Evolutionary conservation across 1,140 invertebrate genomes (phyloP).

Genomic region (Magallana angulata): DNA sequence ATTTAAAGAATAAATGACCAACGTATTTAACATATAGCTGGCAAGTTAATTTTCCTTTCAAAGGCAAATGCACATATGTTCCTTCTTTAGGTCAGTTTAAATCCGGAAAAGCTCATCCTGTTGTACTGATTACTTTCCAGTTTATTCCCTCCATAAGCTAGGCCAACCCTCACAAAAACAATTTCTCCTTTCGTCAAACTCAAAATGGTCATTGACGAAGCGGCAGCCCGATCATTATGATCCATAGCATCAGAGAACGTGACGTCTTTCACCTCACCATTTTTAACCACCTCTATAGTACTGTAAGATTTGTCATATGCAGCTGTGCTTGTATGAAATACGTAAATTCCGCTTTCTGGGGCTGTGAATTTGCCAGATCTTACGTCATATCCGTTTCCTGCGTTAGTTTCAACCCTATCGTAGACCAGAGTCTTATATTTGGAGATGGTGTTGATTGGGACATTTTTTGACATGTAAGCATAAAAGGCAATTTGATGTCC

Average conservation of each 20-base stretch:
- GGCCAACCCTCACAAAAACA: neutral
- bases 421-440: conserved; percentile 44
- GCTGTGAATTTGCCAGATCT: conserved; percentile 44
- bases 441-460: neutral
- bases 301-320: neutral
- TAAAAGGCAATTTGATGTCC: conserved; percentile 19
- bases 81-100: neutral
- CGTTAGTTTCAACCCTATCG: conserved; percentile 43
- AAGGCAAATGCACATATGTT: too few relatives aligned
- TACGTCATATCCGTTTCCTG: conserved; percentile 49
- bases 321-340: conserved; percentile 35
- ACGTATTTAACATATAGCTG: too few relatives aligned
- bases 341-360: conserved; percentile 45
- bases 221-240: conserved; percentile 11
- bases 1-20: too few relatives aligned
- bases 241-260: conserved; percentile 16
- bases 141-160: neutral
- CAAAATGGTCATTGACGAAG: neutral
- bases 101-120: neutral
- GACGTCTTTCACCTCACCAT: neutral
- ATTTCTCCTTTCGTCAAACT: neutral
- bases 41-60: too few relatives aligned
- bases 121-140: neutral
- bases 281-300: neutral
- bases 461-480: neutral